phyloP scores from a whole-genome alignment of 53 echinoderm and acorn worm genomes.

The Echinometra lucunter region DNA sequence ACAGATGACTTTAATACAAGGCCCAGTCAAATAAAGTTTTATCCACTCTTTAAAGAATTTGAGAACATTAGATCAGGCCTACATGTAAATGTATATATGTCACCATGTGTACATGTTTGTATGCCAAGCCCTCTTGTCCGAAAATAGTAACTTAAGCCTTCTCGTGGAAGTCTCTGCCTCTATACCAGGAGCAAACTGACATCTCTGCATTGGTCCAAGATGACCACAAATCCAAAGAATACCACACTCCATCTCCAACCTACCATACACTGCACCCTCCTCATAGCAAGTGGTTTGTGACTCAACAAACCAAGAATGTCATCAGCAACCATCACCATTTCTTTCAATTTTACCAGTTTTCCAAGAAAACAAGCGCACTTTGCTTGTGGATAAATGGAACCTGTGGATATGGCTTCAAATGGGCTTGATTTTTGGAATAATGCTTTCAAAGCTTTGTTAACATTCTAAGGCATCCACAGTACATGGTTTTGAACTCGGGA shows the following conservation, averaged over 20 bases:
- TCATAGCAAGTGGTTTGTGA: conserved; percentile 30
- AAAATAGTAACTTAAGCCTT: neutral
- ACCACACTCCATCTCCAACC: neutral
- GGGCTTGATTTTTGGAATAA: too few relatives aligned
- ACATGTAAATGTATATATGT: neutral
- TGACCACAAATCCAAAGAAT: conserved; percentile 9
- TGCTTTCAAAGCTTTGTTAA: too few relatives aligned
- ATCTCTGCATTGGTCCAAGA: conserved; percentile 25
- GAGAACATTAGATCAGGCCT: neutral
- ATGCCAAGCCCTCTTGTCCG: neutral
- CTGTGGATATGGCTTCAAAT: too few relatives aligned
- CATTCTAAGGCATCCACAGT: too few relatives aligned
- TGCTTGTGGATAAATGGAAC: too few relatives aligned
- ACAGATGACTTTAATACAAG: too few relatives aligned
- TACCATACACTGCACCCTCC: neutral
- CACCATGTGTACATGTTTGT: neutral
- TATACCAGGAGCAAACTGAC: neutral
- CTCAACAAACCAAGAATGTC: neutral
- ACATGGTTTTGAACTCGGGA: too few relatives aligned
- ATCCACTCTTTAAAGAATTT: neutral
- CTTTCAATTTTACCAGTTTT: neutral
- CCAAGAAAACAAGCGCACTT: too few relatives aligned
- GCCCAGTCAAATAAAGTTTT: too few relatives aligned
- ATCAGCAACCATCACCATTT: neutral
- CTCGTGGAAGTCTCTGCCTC: neutral